Evolutionary conservation across 2,797 vertebrate genomes (phyloP).

Genomic region (Sciaenops ocellatus): DNA sequence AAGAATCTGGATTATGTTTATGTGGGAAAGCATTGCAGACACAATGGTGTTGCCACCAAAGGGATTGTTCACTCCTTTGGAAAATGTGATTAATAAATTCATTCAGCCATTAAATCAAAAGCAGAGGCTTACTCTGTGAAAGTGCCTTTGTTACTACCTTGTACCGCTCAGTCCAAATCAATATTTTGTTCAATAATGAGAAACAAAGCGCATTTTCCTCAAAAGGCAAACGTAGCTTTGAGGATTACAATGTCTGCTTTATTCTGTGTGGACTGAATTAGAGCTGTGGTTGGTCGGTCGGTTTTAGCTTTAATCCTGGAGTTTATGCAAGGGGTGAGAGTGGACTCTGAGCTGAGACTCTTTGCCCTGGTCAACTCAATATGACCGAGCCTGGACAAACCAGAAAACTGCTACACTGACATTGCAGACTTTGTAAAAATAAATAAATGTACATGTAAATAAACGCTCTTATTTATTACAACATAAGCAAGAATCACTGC

Average conservation of each 20-base stretch:
- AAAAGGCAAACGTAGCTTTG: conserved; percentile 27
- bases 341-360: conserved; percentile 67
- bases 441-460: neutral
- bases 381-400: conserved; percentile 4
- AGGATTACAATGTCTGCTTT: conserved; percentile 51
- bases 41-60: neutral
- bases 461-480: neutral
- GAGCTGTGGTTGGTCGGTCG: conserved; percentile 32
- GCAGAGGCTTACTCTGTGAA: neutral
- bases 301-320: conserved; percentile 66
- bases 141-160: neutral
- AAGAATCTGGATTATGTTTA: neutral
- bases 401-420: neutral
- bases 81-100: conserved; percentile 3
- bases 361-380: conserved; percentile 63
- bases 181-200: conserved; percentile 3
- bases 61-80: neutral
- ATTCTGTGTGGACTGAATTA: conserved; percentile 48
- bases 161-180: conserved; percentile 4
- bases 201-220: conserved; percentile 15
- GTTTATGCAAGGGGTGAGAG: conserved; percentile 66
- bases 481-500: neutral
- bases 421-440: neutral
- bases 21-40: neutral
- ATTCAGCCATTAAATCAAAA: neutral